Conservation (phyloP, 2,797 vertebrate genomes). For the Crocodylus rhombifer region DNA sequence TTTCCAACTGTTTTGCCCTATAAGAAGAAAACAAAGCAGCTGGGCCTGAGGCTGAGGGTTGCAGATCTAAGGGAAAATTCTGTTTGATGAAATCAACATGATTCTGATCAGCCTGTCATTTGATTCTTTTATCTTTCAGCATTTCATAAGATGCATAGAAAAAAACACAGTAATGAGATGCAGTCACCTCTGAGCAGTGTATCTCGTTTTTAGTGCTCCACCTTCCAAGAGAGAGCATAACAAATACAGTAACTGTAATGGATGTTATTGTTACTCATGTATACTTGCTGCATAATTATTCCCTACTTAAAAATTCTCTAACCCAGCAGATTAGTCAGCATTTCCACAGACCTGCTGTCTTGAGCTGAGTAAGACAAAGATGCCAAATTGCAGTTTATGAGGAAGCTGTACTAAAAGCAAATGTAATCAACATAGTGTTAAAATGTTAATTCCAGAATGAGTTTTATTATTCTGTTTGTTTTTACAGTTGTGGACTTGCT, state of each 20-base stretch:
- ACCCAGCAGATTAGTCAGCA: neutral
- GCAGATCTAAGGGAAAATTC: neutral
- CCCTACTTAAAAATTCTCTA: neutral
- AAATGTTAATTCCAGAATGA: neutral
- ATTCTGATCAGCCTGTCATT: slow-evolving; percentile 23
- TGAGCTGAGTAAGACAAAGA: neutral
- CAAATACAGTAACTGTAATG: neutral
- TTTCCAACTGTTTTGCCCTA: too few species aligned
- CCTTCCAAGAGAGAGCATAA: neutral
- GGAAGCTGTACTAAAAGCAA: neutral
- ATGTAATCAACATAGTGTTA: neutral
- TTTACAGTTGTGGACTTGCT: neutral
- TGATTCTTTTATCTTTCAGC: neutral
- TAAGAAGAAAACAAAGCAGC: too few species aligned
- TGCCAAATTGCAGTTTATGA: neutral
- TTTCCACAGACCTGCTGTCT: neutral
- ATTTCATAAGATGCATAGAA: neutral
- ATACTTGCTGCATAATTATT: neutral
- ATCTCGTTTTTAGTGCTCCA: neutral
- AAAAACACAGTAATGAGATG: neutral
- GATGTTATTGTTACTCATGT: neutral
- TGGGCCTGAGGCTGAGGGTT: slow-evolving; percentile 25
- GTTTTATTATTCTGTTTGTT: neutral
- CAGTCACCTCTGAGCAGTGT: neutral
- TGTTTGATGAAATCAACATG: slow-evolving; percentile 40